phyloP scores from a whole-genome alignment of 2,113 vertebrate species.

The Nyctereutes procyonoides region DNA sequence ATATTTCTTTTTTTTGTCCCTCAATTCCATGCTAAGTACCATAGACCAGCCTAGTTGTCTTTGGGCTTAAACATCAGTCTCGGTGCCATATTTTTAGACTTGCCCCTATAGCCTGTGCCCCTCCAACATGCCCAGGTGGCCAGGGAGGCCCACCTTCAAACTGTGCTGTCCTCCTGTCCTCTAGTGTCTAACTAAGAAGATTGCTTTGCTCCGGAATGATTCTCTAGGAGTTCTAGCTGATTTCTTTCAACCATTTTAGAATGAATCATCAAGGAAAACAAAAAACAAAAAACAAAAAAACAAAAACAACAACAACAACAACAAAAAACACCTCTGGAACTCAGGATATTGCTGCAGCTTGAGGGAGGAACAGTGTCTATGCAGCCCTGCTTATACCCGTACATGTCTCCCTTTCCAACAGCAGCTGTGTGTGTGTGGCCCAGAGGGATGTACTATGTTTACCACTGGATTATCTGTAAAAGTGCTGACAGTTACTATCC shows the following conservation, averaged over 20 bases:
- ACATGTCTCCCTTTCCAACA: neutral
- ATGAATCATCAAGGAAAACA: neutral
- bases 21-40: neutral
- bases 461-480: slow-evolving; percentile 24
- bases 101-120: neutral
- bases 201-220: neutral
- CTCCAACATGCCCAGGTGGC: neutral
- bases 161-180: neutral
- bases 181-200: neutral
- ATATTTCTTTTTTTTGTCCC: neutral
- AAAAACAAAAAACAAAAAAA: neutral
- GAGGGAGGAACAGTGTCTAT: neutral
- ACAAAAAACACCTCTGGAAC: neutral
- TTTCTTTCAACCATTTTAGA: neutral
- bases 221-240: neutral
- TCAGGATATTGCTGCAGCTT: neutral
- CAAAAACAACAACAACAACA: neutral
- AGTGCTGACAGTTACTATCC: neutral
- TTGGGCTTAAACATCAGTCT: neutral
- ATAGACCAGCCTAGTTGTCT: neutral
- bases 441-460: slow-evolving; percentile 8
- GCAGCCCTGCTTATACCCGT: rapidly evolving
- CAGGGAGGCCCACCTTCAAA: neutral
- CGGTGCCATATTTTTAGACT: neutral
- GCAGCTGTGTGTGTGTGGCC: slow-evolving; percentile 29